Evolutionary conservation across 2,888 invertebrate species (phyloP).

Genomic region (Euclidia mi): DNA sequence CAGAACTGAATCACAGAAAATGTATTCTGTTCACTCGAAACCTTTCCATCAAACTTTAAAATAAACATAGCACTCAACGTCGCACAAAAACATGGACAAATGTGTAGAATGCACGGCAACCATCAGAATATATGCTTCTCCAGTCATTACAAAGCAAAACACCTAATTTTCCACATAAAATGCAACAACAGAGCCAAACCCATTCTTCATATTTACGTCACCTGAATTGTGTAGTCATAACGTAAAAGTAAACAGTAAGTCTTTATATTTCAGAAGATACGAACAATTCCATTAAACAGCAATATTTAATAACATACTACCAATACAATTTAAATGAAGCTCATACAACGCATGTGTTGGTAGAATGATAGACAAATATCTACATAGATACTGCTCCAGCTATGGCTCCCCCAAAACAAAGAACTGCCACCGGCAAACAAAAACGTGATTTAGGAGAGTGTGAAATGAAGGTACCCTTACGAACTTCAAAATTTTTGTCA

Average conservation of each 20-base stretch:
- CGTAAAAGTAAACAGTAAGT: conserved; percentile 26
- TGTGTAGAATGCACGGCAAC: conserved; percentile 10
- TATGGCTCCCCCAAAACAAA: conserved; percentile 72
- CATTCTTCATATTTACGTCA: conserved; percentile 31
- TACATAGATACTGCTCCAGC: conserved; percentile 57
- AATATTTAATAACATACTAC: conserved; percentile 30
- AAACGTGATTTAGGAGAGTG: conserved; percentile 78
- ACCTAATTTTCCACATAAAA: conserved; percentile 19
- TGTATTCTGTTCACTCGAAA: background rate
- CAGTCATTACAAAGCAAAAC: conserved; percentile 32
- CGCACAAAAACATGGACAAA: conserved; percentile 10
- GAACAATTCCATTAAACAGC: conserved; percentile 33
- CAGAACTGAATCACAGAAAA: background rate
- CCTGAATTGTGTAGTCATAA: conserved; percentile 35
- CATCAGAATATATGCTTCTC: conserved; percentile 9
- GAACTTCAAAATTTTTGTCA: conserved; percentile 68
- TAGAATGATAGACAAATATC: conserved; percentile 51
- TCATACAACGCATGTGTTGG: conserved; percentile 33
- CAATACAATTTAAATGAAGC: conserved; percentile 42
- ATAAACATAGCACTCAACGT: conserved; percentile 7
- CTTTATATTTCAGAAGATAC: conserved; percentile 25
- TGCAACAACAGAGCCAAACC: background rate
- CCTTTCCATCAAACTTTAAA: conserved; percentile 11
- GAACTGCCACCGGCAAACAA: conserved; percentile 76
- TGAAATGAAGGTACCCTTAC: conserved; percentile 73